Conservation (phyloP, 2,113 vertebrate species). For the Hemicordylus capensis region DNA sequence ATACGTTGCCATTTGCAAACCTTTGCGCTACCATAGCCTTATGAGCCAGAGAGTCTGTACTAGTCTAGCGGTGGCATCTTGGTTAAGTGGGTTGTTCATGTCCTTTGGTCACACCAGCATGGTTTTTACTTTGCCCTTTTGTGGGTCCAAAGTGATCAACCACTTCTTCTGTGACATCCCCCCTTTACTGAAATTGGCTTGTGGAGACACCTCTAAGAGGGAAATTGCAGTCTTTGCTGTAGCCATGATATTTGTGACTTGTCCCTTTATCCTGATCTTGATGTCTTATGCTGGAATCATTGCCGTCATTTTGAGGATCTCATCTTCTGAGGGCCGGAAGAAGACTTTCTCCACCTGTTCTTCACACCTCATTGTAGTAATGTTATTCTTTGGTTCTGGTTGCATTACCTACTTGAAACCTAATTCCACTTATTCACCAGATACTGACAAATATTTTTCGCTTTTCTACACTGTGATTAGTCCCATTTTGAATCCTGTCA, state of each 20-base stretch:
- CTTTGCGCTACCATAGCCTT: slow-evolving; percentile 43
- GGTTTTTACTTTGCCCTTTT: slow-evolving; percentile 35
- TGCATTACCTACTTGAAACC: slow-evolving; percentile 48
- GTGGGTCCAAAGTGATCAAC: slow-evolving; percentile 37
- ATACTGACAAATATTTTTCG: slow-evolving; percentile 8
- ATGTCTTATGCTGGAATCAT: background rate
- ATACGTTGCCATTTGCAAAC: background rate
- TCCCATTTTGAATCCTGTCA: slow-evolving; percentile 49
- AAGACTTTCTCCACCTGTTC: slow-evolving; percentile 56
- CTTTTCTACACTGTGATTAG: slow-evolving; percentile 54
- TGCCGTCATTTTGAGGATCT: background rate
- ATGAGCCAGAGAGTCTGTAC: slow-evolving; percentile 44
- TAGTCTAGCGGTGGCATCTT: slow-evolving; percentile 35
- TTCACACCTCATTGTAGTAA: slow-evolving; percentile 42
- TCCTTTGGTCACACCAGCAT: background rate
- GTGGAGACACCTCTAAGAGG: slow-evolving; percentile 43
- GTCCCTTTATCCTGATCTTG: slow-evolving; percentile 36
- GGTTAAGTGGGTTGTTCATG: slow-evolving; percentile 36
- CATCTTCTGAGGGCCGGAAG: slow-evolving; percentile 11
- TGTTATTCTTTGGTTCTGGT: slow-evolving; percentile 41
- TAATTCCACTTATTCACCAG: slow-evolving; percentile 9
- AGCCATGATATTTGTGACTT: slow-evolving; percentile 20
- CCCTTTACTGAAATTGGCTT: slow-evolving; percentile 53
- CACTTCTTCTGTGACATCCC: slow-evolving; percentile 65
- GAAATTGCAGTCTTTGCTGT: slow-evolving; percentile 55